Evolutionary conservation across 2,888 invertebrate species (phyloP).

Genomic region (Temnothorax ravouxi): DNA sequence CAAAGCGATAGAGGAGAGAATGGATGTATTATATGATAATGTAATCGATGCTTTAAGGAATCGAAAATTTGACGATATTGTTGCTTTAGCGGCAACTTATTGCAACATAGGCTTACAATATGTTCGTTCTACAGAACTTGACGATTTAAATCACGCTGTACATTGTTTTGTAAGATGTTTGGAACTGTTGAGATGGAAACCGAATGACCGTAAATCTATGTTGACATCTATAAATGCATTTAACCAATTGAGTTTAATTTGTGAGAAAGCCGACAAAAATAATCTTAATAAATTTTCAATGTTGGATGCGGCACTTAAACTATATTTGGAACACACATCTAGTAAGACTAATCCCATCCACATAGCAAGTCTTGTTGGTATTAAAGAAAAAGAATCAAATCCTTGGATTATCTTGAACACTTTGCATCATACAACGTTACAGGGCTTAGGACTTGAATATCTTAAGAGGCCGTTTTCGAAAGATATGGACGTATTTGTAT

Average conservation of each 20-base stretch:
- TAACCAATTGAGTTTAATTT: background rate
- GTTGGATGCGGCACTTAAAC: background rate
- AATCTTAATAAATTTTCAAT: background rate
- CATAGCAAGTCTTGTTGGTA: background rate
- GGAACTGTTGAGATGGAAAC: background rate
- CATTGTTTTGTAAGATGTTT: too few species aligned
- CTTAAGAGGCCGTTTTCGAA: background rate
- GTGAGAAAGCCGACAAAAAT: background rate
- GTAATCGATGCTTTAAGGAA: too few species aligned
- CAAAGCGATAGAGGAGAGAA: too few species aligned
- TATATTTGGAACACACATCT: background rate
- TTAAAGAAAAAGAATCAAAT: conserved; percentile 6
- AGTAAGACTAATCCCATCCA: background rate
- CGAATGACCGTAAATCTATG: background rate
- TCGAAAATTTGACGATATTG: too few species aligned
- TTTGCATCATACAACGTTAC: background rate
- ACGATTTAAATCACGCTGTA: too few species aligned
- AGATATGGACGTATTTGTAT: background rate
- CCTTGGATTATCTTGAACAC: background rate
- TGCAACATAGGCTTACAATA: too few species aligned
- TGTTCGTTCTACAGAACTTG: too few species aligned
- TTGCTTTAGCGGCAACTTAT: too few species aligned
- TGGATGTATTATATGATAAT: too few species aligned
- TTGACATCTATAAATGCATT: background rate
- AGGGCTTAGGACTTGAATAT: background rate